Evolutionary conservation across 2,113 vertebrate species (phyloP).

Genomic region (Regulus satrapa): DNA sequence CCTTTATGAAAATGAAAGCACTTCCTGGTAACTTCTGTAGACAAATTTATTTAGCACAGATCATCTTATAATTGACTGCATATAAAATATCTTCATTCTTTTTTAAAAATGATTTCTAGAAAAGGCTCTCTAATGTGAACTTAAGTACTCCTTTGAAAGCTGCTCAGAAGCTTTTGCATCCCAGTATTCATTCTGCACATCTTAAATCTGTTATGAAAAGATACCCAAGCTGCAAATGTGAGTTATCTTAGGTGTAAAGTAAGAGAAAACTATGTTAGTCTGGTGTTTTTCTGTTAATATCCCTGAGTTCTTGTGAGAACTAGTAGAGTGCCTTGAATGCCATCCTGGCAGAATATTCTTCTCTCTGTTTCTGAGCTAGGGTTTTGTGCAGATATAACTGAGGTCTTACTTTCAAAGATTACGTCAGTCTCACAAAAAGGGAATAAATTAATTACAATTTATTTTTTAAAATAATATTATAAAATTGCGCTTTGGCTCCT

Average conservation of each 20-base stretch:
- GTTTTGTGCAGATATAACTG: not conserved
- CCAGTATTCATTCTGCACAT: not conserved
- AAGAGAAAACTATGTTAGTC: not conserved
- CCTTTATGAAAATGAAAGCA: not conserved
- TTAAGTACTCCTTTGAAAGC: not conserved
- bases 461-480: not conserved
- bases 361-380: not conserved
- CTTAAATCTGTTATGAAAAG: not conserved
- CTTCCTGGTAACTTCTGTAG: not conserved
- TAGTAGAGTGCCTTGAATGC: not conserved
- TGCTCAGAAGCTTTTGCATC: not conserved
- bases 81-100: not conserved
- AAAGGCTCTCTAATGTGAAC: not conserved
- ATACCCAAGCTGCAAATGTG: not conserved
- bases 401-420: not conserved
- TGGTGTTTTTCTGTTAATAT: not conserved
- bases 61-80: not conserved
- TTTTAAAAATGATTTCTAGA: not conserved
- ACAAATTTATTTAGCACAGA: not conserved
- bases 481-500: not conserved
- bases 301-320: not conserved
- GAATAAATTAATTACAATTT: not conserved
- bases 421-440: not conserved
- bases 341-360: not conserved
- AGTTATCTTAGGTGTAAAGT: not conserved